These are phyloP conservation scores for Oreotrochilus melanogaster DNA, from an alignment of 2,113 vertebrate species.

Conservation along the genomic window DNA sequence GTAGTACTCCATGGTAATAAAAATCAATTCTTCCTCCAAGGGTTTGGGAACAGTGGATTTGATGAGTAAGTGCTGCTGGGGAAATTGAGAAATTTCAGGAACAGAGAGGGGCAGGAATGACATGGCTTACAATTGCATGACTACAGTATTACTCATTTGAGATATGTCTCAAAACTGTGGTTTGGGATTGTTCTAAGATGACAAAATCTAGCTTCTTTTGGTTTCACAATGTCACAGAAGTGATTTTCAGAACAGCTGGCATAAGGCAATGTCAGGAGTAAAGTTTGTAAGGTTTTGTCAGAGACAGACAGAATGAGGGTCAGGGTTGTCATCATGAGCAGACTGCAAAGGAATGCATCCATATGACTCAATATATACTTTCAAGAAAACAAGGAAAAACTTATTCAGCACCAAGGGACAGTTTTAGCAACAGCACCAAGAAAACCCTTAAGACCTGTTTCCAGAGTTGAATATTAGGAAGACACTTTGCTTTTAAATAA, in stretches of 20 bases:
- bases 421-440: not conserved
- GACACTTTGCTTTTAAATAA: not conserved
- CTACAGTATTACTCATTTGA: not conserved
- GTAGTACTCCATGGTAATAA: not conserved
- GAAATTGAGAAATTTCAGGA: not conserved
- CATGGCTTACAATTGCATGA: not conserved
- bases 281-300: not conserved
- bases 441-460: not conserved
- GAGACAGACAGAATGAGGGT: constrained; percentile 11
- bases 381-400: not conserved
- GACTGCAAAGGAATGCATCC: not conserved
- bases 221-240: not conserved
- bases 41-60: not conserved
- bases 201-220: not conserved
- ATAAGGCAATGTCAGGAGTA: not conserved
- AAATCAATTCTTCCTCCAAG: not conserved
- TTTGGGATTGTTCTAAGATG: not conserved
- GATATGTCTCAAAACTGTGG: not conserved
- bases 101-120: not conserved
- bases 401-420: not conserved
- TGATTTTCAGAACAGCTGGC: not conserved
- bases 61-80: not conserved
- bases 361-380: not conserved
- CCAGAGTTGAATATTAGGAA: not conserved
- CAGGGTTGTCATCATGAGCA: not conserved